Evolutionary conservation across 2,797 vertebrate species (phyloP).

Genomic region (Melanogrammus aeglefinus): DNA sequence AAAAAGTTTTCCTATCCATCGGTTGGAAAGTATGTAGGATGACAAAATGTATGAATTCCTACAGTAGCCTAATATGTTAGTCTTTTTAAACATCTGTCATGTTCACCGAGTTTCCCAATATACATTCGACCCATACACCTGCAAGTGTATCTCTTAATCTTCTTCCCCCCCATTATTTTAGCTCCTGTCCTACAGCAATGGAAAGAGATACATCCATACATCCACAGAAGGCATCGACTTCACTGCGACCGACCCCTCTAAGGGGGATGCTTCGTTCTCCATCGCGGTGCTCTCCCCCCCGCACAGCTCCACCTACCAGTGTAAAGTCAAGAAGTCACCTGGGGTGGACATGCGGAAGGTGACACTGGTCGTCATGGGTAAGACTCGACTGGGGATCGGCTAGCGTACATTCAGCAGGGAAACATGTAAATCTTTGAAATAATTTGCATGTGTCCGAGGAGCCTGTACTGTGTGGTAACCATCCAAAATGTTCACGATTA

Average conservation of each 20-base stretch:
- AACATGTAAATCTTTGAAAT: background rate
- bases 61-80: background rate
- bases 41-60: background rate
- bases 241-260: slow-evolving; percentile 74
- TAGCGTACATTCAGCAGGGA: background rate
- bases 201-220: slow-evolving; percentile 69
- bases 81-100: background rate
- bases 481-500: background rate
- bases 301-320: slow-evolving; percentile 85
- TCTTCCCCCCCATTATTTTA: slow-evolving; percentile 42
- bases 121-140: background rate
- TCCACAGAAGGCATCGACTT: slow-evolving; percentile 77
- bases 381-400: slow-evolving; percentile 11
- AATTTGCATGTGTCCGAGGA: background rate
- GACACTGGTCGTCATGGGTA: slow-evolving; percentile 84
- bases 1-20: background rate
- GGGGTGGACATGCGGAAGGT: slow-evolving; percentile 79
- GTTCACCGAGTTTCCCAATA: background rate
- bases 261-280: slow-evolving; percentile 83
- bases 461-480: background rate
- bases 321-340: slow-evolving; percentile 88
- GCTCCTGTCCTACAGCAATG: slow-evolving; percentile 83
- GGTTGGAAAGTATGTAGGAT: background rate
- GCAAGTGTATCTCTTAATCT: background rate
- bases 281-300: slow-evolving; percentile 70